Evolutionary conservation across 2,797 vertebrate species (phyloP).

Genomic region (Sebastes hubbsi): DNA sequence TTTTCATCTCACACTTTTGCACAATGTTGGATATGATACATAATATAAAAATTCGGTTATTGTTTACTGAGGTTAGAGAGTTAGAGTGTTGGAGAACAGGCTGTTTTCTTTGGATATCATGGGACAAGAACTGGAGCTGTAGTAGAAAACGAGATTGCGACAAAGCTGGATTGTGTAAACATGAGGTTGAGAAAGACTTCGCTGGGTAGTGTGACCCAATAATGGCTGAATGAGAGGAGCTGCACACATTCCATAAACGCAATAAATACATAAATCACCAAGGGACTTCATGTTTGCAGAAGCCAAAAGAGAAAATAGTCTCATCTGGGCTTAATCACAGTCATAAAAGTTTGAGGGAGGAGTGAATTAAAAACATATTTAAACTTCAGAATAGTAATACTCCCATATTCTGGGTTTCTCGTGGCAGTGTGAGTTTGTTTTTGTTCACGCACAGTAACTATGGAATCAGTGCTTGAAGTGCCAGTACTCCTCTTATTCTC

Average conservation of each 20-base stretch:
- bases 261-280: conserved; percentile 17
- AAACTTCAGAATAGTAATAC: background rate
- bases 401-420: background rate
- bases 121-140: background rate
- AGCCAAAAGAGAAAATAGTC: conserved; percentile 18
- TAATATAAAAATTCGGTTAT: too few species aligned
- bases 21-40: background rate
- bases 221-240: conserved; percentile 2
- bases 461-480: background rate
- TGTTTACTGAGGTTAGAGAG: background rate
- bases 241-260: background rate
- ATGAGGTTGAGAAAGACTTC: background rate
- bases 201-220: background rate
- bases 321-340: conserved; percentile 23
- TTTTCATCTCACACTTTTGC: background rate
- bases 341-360: conserved; percentile 13
- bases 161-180: background rate
- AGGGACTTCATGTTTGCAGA: conserved; percentile 28
- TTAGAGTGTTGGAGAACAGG: background rate
- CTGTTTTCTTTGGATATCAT: background rate
- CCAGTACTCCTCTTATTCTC: too few species aligned
- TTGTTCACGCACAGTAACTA: background rate
- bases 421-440: background rate
- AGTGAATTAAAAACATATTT: conserved; percentile 36
- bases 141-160: background rate